phyloP scores from a whole-genome alignment of 2,113 vertebrate species.

The Orthonyx spaldingii region DNA sequence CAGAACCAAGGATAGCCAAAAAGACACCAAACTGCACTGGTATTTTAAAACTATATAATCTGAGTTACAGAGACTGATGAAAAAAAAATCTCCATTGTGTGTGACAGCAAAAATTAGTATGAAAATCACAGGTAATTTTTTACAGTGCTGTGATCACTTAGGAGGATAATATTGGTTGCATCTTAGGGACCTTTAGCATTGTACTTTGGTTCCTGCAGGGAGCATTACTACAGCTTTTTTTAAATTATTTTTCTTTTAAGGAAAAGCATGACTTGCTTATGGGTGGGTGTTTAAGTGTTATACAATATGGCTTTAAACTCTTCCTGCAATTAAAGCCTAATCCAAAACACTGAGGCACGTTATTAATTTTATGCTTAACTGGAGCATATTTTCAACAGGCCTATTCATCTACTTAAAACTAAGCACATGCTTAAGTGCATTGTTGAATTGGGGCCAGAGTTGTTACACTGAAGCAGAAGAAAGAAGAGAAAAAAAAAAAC shows the following conservation, averaged over 20 bases:
- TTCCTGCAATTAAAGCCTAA: conserved; percentile 37
- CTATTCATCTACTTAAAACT: conserved; percentile 45
- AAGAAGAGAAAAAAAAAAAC: not conserved
- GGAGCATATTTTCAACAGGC: conserved; percentile 16
- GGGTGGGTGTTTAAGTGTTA: conserved; percentile 10
- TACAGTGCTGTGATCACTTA: not conserved
- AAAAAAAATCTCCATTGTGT: not conserved
- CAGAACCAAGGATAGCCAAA: not conserved
- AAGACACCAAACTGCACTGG: not conserved
- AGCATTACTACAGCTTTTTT: not conserved
- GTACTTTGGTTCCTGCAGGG: not conserved
- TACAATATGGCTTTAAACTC: conserved; percentile 26
- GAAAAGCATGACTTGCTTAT: not conserved
- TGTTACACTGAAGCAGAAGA: not conserved
- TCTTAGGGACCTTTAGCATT: not conserved
- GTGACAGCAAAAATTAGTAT: not conserved
- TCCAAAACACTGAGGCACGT: conserved; percentile 17
- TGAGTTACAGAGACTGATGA: not conserved
- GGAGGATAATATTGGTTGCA: not conserved
- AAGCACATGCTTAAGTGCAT: conserved; percentile 48
- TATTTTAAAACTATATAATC: not conserved
- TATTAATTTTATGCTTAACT: conserved; percentile 35
- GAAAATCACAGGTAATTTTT: not conserved
- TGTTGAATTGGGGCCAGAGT: conserved; percentile 22
- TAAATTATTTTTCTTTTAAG: not conserved